Evolutionary conservation across 1,140 invertebrate genomes (phyloP), one percentile per base, ranked within the genome.

Genomic region (Geopemphigus sp.): DNA sequence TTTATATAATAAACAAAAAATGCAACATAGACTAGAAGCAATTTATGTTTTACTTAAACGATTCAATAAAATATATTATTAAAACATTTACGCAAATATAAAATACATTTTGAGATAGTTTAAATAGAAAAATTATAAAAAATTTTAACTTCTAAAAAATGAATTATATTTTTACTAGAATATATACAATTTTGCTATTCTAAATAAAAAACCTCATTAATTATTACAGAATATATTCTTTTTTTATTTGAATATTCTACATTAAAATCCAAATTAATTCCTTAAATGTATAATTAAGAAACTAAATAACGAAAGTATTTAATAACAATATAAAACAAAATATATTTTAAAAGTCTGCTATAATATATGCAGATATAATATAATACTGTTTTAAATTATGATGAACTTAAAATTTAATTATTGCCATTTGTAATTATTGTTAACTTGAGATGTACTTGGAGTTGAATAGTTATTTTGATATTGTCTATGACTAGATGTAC

Each of bases 401-500:
- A 10, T 61, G 6, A 59, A 70, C 4, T 70, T 61, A 45, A 76
- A 19, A 29, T 14, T 61, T 17, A 39, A 14, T 14, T 63, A 47
- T 78, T 78, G 17, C 54, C 57, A 63, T 17, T 78, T 78, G 22
- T 61, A 78, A 50, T 78, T 78, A 63, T 78, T 61, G 22, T 61
- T 78, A 6, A 50, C 5, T 1, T 78, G 74, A 78, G 74, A 78
- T 63, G 74, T 78, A 78, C 74, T 78, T 78, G 57, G 56, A 47
- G 22, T 12, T 61, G 57, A 78, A 61, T 50, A 61, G n/a, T 50
- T 78, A n/a, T 78, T 61, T 78, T 78, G 74, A 61, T 59, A 47
- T 10, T 70, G 66, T 63, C 74, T 78, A 50, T 78, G 24, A 78
- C 56, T 76, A 50, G 10, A 12, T 22, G 56, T n/a, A 26, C 73